Percentiles rank a stretch among this genome's conserved stretches.
Evolutionary conservation across 2,888 invertebrate genomes (phyloP).

Genomic region (Uloborus plumipes): DNA sequence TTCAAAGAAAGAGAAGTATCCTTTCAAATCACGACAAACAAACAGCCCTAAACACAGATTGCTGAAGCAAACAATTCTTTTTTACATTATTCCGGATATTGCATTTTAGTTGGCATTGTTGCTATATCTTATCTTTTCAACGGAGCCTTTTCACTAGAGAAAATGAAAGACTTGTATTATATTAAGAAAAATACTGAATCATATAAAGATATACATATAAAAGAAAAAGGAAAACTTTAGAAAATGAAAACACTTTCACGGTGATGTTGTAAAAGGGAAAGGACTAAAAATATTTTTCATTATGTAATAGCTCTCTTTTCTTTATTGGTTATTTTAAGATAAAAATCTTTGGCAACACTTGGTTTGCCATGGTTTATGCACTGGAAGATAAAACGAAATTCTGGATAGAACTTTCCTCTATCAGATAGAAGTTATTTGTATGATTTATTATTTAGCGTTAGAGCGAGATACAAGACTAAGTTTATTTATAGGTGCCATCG

Average conservation of each 20-base stretch:
- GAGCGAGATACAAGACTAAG: neutral
- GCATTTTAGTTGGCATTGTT: neutral
- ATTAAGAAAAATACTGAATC: neutral
- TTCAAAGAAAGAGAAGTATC: too few species aligned
- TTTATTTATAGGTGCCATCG: neutral
- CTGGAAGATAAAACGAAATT: neutral
- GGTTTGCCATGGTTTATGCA: neutral
- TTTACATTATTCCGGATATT: too few species aligned
- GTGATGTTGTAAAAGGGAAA: neutral
- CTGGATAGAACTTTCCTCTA: neutral
- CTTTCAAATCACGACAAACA: too few species aligned
- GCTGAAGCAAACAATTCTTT: too few species aligned
- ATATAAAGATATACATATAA: slow-evolving; percentile 10
- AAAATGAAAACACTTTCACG: neutral
- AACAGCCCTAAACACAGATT: too few species aligned
- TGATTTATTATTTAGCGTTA: neutral
- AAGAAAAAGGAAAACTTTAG: neutral
- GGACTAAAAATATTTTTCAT: slow-evolving; percentile 6
- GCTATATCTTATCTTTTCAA: neutral
- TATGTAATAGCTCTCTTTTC: neutral
- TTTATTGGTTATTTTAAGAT: neutral
- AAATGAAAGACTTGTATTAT: too few species aligned
- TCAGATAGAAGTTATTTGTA: neutral
- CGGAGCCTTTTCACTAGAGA: neutral
- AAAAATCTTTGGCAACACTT: neutral